Evolutionary conservation across 2,113 vertebrate genomes (phyloP), one percentile per base, ranked within the genome.

Genomic region (Stictonetta naevosa): DNA sequence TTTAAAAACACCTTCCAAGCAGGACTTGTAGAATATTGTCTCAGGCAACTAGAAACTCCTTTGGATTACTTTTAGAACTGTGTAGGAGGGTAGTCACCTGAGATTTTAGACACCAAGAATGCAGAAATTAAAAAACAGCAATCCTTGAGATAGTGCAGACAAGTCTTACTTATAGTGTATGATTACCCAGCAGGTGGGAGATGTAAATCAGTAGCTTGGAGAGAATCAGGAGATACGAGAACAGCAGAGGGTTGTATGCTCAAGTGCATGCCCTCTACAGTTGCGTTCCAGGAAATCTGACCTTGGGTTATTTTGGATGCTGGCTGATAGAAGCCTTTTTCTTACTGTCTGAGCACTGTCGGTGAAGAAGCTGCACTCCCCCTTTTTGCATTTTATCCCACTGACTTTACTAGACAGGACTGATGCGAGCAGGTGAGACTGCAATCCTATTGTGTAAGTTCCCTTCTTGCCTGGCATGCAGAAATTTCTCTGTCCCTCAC

Each of bases 151-250:
- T n/a, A 38, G 58, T 53, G 48, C 1, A 13, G 74, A 75, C 67
- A 71, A 52, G 40, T 63, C 59, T 83, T 42, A 10, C 66, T 86
- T 59, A 81, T 81, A 69, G 59, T 3, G 0, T 72, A 13, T 79
- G 83, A 60, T 75, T 92, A 55, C 48, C 74, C 84, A 96, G 88
- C 95, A 96, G 90, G 73, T 92, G 93, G 85, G 52, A 90, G 82
- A n/a, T 90, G 85, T 93, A 94, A 95, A 95, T 93, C 94, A 94
- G 93, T 38, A 75, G 79, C 59, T 76, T 97, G 80, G 42, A 83
- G 60, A 84, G 79, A 90, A n/a, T 33, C 33, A n/a, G 80, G 76
- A 93, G 90, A 68, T 67, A 14, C 0, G 62, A 86, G 88, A 92
- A 78, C 44, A 52, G 92, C 95, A 95, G 31, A 80, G 50, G 40